Evolutionary conservation across 2,797 vertebrate species (phyloP).

Genomic region (Amblyraja radiata): DNA sequence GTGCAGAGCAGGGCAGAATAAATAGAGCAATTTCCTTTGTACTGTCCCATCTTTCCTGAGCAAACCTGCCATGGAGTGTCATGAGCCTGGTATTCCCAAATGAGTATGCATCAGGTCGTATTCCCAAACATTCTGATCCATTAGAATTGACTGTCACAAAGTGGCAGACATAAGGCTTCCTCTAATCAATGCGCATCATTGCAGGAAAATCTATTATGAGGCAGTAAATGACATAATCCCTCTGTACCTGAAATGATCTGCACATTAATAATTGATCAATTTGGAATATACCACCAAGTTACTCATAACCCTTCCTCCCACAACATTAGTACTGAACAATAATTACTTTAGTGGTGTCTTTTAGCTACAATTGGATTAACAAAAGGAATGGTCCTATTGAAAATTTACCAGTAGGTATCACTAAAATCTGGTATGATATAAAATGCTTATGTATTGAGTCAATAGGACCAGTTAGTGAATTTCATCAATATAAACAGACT

Average conservation of each 20-base stretch:
- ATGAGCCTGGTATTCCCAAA: neutral
- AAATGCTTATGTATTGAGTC: neutral
- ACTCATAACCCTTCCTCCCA: neutral
- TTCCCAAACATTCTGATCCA: neutral
- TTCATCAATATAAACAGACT: conserved; percentile 24
- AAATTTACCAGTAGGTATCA: neutral
- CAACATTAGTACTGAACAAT: neutral
- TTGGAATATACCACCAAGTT: neutral
- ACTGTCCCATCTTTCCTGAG: neutral
- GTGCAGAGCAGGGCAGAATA: neutral
- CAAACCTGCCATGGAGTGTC: neutral
- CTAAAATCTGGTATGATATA: neutral
- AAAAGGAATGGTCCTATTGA: neutral
- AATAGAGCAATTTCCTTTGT: neutral
- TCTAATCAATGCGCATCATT: conserved; percentile 7
- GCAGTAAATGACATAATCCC: conserved; percentile 16
- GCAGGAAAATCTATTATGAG: conserved; percentile 19
- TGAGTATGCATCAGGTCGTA: neutral
- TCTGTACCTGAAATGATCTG: neutral
- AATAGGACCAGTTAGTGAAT: neutral
- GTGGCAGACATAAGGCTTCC: conserved; percentile 1
- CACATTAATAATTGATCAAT: neutral
- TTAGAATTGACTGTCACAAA: conserved; percentile 14
- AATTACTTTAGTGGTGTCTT: neutral
- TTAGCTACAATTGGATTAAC: conserved; percentile 15